These are phyloP conservation scores for Zygothrica quintamaculata DNA, from an alignment of 2,888 invertebrate genomes.

Conservation along the genomic window DNA sequence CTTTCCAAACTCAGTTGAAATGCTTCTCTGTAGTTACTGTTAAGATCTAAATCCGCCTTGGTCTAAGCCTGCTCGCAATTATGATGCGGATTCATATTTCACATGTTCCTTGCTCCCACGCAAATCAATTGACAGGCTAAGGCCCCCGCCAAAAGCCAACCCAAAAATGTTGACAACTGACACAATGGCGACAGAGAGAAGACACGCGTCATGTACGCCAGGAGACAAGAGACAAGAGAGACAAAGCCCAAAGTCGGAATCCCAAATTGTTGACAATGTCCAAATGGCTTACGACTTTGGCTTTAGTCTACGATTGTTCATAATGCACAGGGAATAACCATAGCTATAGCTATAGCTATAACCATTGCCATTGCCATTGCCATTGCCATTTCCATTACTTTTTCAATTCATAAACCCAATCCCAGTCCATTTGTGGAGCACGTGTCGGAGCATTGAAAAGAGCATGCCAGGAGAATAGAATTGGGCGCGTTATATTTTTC, in stretches of 20 bases:
- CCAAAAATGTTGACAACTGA: slow-evolving; percentile 73
- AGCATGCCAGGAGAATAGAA: slow-evolving; percentile 51
- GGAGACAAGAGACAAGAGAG: slow-evolving; percentile 42
- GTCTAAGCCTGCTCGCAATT: slow-evolving; percentile 42
- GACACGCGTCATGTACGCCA: slow-evolving; percentile 54
- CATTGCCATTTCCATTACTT: slow-evolving; percentile 1
- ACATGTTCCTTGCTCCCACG: slow-evolving; percentile 40
- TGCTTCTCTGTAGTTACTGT: slow-evolving; percentile 1
- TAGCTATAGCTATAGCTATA: slow-evolving; percentile 3
- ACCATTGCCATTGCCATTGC: background rate
- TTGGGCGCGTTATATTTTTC: slow-evolving; percentile 55
- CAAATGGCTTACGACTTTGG: slow-evolving; percentile 62
- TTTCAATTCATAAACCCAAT: slow-evolving; percentile 1
- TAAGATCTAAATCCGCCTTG: background rate
- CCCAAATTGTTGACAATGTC: slow-evolving; percentile 73
- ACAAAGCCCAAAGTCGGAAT: slow-evolving; percentile 53
- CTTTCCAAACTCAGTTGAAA: background rate
- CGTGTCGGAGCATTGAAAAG: slow-evolving; percentile 61
- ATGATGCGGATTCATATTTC: slow-evolving; percentile 67
- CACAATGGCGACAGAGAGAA: slow-evolving; percentile 39
- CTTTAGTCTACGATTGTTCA: slow-evolving; percentile 43
- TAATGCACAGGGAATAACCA: slow-evolving; percentile 65
- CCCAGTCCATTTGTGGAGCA: slow-evolving; percentile 35
- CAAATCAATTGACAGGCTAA: slow-evolving; percentile 69
- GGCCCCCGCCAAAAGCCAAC: slow-evolving; percentile 58